Base-by-base conservation (phyloP, 2,888 invertebrate genomes). In the Troides helena region DNA sequence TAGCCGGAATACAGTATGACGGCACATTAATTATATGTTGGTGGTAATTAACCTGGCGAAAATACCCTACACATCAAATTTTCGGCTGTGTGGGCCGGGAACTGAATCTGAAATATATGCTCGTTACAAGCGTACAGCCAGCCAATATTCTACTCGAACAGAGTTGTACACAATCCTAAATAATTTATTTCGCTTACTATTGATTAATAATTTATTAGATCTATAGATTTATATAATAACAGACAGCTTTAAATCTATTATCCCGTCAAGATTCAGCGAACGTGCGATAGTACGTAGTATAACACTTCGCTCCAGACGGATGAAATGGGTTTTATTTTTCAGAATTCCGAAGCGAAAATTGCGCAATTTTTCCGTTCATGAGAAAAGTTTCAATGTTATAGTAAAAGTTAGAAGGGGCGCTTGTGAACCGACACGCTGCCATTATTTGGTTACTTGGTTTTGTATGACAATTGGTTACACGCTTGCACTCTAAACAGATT, bases 281-380 rank as follows among this genome's bases (percentile, higher is more conserved):
- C 66, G 56, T 63, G 64, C 46, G 46, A 46, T 12, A 67, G 60
- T 67, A 70, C 59, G 63, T 59, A 64, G 67, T 67, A 63, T 59
- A 70, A 62, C 70, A 70, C 67, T 71, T 63, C 70, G 67, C 59
- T 46, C 64, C 67, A 71, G 67, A 71, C 70, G 67, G 57, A 67
- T 65, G 43, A 67, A 67, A 70, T 70, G 67, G 70, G 70, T 70
- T 72, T 72, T 72, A 72, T 72, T 72, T 72, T 70, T 61, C 67
- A 72, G 65, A 65, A 68, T 68, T 72, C 69, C 63, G 68, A 58
- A 70, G 70, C 69, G 72, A 72, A 70, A 72, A 70, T 70, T 72
- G 68, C 63, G 62, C 70, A 72, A 72, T 72, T 72, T 71, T 72
- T 70, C 72, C 67, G 72, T 64, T 70, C 72, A 72, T 70, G 70